Conservation (phyloP, 2,797 vertebrate species). For the Podarcis siculus region DNA sequence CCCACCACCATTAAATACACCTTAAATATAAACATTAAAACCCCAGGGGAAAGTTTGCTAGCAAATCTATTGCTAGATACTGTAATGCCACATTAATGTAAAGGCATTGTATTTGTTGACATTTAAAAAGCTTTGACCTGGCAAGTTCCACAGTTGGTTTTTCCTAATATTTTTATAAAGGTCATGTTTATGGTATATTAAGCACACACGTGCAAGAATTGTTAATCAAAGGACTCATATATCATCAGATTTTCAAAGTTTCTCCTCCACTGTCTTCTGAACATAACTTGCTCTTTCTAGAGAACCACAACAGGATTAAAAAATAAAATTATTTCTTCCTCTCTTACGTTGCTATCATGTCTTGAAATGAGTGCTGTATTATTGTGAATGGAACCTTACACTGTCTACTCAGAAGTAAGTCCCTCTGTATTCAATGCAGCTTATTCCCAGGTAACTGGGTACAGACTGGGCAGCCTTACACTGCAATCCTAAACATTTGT, state of each 20-base stretch:
- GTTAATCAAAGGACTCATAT: conserved; percentile 72
- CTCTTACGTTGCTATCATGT: conserved; percentile 20
- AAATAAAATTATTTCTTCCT: conserved; percentile 51
- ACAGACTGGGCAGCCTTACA: background rate
- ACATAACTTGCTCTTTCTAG: conserved; percentile 58
- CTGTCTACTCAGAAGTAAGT: too few species aligned
- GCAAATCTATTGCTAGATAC: conserved; percentile 39
- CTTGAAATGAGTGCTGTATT: background rate
- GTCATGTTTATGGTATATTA: conserved; percentile 78
- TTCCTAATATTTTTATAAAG: conserved; percentile 75
- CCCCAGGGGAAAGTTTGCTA: background rate
- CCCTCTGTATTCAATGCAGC: background rate
- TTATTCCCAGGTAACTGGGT: conserved; percentile 53
- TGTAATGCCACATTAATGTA: conserved; percentile 66
- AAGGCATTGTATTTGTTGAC: conserved; percentile 70
- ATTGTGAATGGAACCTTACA: conserved; percentile 2
- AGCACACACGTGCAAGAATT: conserved; percentile 74
- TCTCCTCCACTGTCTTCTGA: conserved; percentile 57
- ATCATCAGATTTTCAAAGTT: conserved; percentile 68
- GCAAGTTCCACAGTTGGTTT: conserved; percentile 68
- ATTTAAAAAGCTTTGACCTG: conserved; percentile 73
- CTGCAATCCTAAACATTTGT: background rate
- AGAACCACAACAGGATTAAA: conserved; percentile 53
- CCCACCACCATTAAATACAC: background rate
- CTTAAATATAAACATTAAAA: conserved; percentile 17